These are phyloP conservation scores for Bilobella aurantiaca DNA, from an alignment of 1,140 invertebrate species.

Conservation along the genomic window DNA sequence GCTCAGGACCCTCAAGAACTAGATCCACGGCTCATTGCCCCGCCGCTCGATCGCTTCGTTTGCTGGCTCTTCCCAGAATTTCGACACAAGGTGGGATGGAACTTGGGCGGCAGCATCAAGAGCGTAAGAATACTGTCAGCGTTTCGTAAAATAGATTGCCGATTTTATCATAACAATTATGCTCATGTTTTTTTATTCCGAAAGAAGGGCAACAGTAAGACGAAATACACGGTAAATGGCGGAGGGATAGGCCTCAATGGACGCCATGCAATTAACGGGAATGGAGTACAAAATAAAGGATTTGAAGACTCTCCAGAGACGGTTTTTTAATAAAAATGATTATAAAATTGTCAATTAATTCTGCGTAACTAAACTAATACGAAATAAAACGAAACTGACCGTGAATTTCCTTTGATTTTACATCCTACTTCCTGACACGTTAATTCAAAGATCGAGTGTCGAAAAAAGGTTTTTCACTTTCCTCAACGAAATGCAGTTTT, in stretches of 20 bases:
- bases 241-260: no score
- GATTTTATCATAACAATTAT: no score
- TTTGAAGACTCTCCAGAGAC: background rate
- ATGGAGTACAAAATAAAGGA: background rate
- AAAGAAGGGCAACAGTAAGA: no score
- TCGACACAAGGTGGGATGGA: constrained; percentile 2
- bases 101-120: constrained; percentile 87
- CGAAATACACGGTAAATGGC: no score
- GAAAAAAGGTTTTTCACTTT: no score
- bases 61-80: constrained; percentile 6
- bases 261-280: background rate
- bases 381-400: no score
- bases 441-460: no score
- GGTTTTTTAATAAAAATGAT: background rate
- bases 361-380: background rate
- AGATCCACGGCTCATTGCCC: constrained; percentile 30
- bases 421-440: no score
- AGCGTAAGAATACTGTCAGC: constrained; percentile 49
- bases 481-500: no score
- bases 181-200: no score
- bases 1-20: constrained; percentile 45
- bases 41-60: constrained; percentile 12
- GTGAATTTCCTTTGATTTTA: no score
- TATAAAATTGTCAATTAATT: background rate
- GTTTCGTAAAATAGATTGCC: no score